Percentiles rank a stretch among this genome's conserved stretches.
Conservation (phyloP, 2,113 vertebrate genomes). For the Podocnemis expansa region DNA sequence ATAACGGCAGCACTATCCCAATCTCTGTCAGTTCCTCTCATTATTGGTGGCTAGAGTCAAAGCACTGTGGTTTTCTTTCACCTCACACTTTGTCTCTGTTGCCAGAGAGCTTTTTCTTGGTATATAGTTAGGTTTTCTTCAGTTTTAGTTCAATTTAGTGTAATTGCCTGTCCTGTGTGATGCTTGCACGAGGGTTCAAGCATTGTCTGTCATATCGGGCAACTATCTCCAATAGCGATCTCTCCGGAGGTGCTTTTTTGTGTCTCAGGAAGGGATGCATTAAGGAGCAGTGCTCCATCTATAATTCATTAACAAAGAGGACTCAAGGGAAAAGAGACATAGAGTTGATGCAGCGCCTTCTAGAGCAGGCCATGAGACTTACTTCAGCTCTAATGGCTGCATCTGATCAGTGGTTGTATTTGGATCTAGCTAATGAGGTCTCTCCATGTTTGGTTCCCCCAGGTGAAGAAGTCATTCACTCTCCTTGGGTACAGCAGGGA, state of each 20-base stretch:
- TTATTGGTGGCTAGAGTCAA: neutral
- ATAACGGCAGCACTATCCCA: no score
- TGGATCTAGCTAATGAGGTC: neutral
- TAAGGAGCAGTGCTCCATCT: neutral
- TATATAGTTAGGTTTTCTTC: neutral
- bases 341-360: neutral
- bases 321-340: neutral
- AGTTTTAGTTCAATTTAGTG: neutral
- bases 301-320: neutral
- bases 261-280: neutral
- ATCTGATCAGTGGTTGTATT: neutral
- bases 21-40: no score
- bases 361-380: neutral
- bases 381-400: neutral
- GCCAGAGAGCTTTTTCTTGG: neutral
- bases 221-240: neutral
- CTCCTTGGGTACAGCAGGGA: no score
- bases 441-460: no score
- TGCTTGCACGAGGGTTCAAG: neutral
- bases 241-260: no score
- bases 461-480: no score
- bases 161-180: neutral
- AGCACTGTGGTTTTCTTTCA: neutral
- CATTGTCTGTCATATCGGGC: neutral
- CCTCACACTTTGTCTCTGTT: neutral